These are phyloP conservation scores for Pyrgilauda ruficollis DNA, from an alignment of 2,113 vertebrate genomes.

Conservation along the genomic window DNA sequence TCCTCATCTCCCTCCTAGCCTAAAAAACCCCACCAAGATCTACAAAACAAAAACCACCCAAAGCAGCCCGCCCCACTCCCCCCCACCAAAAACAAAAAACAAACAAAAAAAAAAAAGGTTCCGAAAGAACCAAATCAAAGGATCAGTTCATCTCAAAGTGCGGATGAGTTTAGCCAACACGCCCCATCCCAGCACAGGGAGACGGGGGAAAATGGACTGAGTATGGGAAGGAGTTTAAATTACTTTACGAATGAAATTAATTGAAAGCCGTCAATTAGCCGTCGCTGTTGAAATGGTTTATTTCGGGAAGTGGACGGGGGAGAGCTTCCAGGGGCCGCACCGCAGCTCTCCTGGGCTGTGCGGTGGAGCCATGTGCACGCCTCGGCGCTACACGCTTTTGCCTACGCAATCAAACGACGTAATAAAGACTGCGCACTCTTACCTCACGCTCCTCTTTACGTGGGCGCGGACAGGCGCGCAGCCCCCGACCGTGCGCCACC, in stretches of 20 bases:
- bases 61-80: no score
- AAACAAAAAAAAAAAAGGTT: neutral
- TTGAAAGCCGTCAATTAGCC: neutral
- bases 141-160: neutral
- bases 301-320: neutral
- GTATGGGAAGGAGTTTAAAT: neutral
- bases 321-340: neutral
- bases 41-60: neutral
- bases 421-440: fast-evolving
- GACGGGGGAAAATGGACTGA: fast-evolving
- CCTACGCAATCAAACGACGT: neutral
- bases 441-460: neutral
- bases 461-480: neutral
- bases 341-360: neutral
- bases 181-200: neutral
- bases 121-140: neutral
- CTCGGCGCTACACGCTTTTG: neutral
- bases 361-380: neutral
- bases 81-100: neutral
- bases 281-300: neutral
- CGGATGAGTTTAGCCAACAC: fast-evolving
- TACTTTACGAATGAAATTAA: neutral
- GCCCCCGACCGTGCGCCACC: fast-evolving
- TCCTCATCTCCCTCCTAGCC: fast-evolving
- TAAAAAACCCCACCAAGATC: neutral